These are phyloP conservation scores for Oscarella lobularis DNA, from an alignment of 37 sponge, comb jelly and placozoan genomes.

Conservation along the genomic window DNA sequence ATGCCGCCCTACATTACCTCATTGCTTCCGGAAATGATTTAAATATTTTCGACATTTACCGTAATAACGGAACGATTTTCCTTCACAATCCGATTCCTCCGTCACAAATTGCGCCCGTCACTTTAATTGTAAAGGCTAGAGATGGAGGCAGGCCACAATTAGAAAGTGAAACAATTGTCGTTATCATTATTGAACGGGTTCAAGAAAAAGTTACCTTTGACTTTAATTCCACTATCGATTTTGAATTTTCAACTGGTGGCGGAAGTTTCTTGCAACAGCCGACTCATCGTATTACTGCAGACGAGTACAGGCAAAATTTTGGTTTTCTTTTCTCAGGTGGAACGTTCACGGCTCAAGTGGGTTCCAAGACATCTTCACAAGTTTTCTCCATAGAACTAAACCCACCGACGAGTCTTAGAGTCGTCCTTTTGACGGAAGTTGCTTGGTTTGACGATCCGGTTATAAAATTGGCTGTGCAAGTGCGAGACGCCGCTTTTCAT, in stretches of 20 bases:
- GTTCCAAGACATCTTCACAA: not conserved
- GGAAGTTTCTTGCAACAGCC: not conserved
- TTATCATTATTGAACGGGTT: not conserved
- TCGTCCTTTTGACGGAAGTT: conserved; percentile 16
- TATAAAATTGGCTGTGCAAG: conserved; percentile 38
- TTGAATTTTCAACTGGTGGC: not conserved
- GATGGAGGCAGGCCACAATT: not conserved
- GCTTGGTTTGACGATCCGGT: conserved; percentile 29
- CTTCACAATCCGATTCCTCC: not conserved
- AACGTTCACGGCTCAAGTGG: conserved; percentile 18
- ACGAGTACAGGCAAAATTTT: conserved; percentile 20
- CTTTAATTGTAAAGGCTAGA: not conserved
- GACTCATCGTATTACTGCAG: not conserved
- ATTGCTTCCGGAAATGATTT: not conserved
- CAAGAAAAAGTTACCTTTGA: not conserved
- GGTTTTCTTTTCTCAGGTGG: conserved; percentile 20
- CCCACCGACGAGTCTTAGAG: conserved; percentile 8
- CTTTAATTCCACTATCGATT: not conserved
- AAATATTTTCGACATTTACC: not conserved
- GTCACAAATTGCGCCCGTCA: not conserved
- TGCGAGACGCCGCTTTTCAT: conserved; percentile 24
- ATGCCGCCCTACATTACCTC: conserved; percentile 11
- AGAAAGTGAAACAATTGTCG: not conserved
- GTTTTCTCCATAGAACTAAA: not conserved
- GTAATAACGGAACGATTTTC: not conserved